Base-by-base conservation (phyloP, 2,797 vertebrate genomes). In the Pangasius larnaudii region DNA sequence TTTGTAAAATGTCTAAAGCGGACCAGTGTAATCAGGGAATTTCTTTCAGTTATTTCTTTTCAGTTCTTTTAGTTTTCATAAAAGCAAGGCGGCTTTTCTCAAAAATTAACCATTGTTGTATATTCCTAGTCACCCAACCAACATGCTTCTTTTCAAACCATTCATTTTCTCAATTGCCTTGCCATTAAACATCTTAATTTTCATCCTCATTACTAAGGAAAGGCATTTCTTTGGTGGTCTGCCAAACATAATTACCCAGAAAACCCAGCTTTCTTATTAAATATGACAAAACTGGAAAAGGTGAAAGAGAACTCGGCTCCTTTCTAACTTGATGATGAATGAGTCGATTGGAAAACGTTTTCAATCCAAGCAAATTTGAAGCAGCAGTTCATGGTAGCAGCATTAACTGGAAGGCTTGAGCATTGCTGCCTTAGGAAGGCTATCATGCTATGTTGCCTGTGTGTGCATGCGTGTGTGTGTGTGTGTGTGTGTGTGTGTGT, bases 301-400 rank as follows among this genome's bases (percentile, higher is more conserved):
- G 24, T 56, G 18, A 30, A 39, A 36, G 8, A 78, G 56, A 82
- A 77, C 24, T 2, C 36, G 30, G 22, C 16, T 13, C 79, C 46
- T 89, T 63, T 65, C 49, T 87, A 84, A 88, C 80, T 59, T 42
- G 61, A 84, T 71, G 67, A 42, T n/a, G 72, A 90, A 91, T 90
- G 53, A 71, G 30, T 82, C 51, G 6, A 65, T 80, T 83, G 71
- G 69, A 82, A 71, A 85, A 49, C n/a, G 63, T 85, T 90, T 79
- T 69, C 16, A 86, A 65, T 71, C 30, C 33, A 56, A 86, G 30
- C 42, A 65, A 84, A 86, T 75, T 65, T 85, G 80, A 88, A 85
- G 81, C 86, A 51, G 79, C 30, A 85, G 82, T 59, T 85, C 85
- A 85, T 85, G 36, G 75, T 39, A 65, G 42, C 3, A 82, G 75